These are phyloP conservation scores for Euura lappo DNA, from an alignment of 1,140 invertebrate genomes.

Conservation along the genomic window DNA sequence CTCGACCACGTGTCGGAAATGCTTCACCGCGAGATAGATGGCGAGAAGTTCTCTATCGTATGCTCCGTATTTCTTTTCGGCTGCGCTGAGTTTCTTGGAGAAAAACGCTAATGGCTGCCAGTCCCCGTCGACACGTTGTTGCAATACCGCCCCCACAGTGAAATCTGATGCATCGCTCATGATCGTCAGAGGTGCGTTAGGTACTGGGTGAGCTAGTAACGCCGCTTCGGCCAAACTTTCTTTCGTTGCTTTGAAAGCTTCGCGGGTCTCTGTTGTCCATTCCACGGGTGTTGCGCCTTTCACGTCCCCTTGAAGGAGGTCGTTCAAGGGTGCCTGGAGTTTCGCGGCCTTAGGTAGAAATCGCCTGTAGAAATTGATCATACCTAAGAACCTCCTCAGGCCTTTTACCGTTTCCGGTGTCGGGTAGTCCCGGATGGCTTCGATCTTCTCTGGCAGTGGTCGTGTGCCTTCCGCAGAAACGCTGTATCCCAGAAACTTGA, in stretches of 20 bases:
- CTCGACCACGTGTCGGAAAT: constrained; percentile 42
- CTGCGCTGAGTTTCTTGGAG: constrained; percentile 38
- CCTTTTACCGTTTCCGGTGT: constrained; percentile 33
- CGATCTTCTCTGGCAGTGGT: constrained; percentile 38
- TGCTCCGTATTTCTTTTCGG: constrained; percentile 42
- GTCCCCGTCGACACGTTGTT: constrained; percentile 30
- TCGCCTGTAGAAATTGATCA: constrained; percentile 36
- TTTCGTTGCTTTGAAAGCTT: constrained; percentile 30
- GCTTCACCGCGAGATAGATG: constrained; percentile 34
- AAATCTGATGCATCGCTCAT: constrained; percentile 36
- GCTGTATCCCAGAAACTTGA: constrained; percentile 44
- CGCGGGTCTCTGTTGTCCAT: constrained; percentile 19
- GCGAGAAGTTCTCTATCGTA: constrained; percentile 42
- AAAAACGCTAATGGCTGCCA: constrained; percentile 51
- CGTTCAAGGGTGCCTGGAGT: constrained; percentile 30
- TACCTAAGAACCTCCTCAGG: constrained; percentile 36
- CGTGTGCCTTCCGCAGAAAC: constrained; percentile 34
- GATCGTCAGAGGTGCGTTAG: constrained; percentile 26
- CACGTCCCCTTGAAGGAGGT: constrained; percentile 25
- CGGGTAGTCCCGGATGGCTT: constrained; percentile 31
- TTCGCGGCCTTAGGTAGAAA: constrained; percentile 29
- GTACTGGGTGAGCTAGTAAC: constrained; percentile 36
- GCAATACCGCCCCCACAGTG: constrained; percentile 38
- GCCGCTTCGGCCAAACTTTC: constrained; percentile 32
- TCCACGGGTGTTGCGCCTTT: constrained; percentile 6